Evolutionary conservation across 2,113 vertebrate species (phyloP).

Genomic region (Micromys minutus): DNA sequence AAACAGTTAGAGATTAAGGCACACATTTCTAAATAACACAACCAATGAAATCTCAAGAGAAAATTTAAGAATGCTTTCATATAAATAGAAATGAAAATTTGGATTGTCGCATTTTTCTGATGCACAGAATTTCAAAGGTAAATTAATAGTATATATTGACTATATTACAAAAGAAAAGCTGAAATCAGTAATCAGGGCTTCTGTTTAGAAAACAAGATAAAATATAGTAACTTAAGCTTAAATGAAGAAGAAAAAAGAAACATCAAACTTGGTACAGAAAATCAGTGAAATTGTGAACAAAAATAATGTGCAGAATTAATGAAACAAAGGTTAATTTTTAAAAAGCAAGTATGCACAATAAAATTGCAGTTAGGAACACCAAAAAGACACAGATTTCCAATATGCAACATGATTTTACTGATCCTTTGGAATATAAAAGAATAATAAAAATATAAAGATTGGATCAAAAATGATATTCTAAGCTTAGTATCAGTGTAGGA

Average conservation of each 20-base stretch:
- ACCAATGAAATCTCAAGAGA: slow-evolving; percentile 17
- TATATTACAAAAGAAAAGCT: slow-evolving; percentile 12
- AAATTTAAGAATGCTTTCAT: neutral
- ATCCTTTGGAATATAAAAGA: neutral
- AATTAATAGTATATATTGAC: neutral
- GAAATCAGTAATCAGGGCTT: slow-evolving; percentile 9
- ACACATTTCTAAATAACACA: slow-evolving; percentile 30
- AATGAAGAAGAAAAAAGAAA: slow-evolving; percentile 30
- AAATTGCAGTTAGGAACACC: neutral
- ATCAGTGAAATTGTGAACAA: slow-evolving; percentile 6
- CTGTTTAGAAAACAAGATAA: slow-evolving; percentile 14
- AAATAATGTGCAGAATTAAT: slow-evolving; percentile 13
- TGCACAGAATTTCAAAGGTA: neutral
- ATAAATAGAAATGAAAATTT: neutral
- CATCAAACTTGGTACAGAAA: neutral
- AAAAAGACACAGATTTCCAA: neutral
- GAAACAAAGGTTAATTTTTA: neutral
- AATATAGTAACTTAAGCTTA: neutral
- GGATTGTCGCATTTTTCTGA: neutral
- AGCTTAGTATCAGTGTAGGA: too few species aligned
- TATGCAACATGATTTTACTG: neutral
- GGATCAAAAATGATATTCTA: too few species aligned
- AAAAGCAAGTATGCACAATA: neutral
- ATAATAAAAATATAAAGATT: slow-evolving; percentile 41
- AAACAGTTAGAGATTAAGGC: slow-evolving; percentile 22